phyloP scores from a whole-genome alignment of 2,888 invertebrate species.

The Cryptus armator region DNA sequence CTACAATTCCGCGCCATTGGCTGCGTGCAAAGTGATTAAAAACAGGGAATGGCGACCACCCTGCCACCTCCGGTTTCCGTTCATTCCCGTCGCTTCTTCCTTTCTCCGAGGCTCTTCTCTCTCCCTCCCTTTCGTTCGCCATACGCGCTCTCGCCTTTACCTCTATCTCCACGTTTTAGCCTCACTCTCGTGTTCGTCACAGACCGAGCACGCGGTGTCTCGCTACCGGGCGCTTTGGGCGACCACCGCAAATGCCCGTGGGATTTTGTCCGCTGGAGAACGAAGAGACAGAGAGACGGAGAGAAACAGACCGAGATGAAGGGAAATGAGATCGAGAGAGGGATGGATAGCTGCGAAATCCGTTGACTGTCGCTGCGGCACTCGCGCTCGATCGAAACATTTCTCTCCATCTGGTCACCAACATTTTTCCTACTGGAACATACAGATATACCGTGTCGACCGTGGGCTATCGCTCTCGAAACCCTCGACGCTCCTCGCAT shows the following conservation, averaged over 20 bases:
- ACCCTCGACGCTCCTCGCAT: constrained; percentile 39
- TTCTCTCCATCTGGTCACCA: constrained; percentile 5
- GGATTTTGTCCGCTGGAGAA: constrained; percentile 73
- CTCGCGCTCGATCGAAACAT: constrained; percentile 50
- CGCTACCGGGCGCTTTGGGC: constrained; percentile 62
- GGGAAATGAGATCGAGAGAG: neutral
- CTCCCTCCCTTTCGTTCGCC: constrained; percentile 8
- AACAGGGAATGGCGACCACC: constrained; percentile 75
- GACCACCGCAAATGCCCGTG: constrained; percentile 78
- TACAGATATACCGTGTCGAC: neutral
- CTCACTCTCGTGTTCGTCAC: constrained; percentile 48
- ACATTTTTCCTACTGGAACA: constrained; percentile 11
- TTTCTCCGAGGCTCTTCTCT: constrained; percentile 32
- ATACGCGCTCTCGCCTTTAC: constrained; percentile 42
- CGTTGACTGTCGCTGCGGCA: constrained; percentile 35
- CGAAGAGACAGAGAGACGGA: constrained; percentile 8
- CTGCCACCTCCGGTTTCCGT: constrained; percentile 67
- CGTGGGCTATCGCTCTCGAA: constrained; percentile 20
- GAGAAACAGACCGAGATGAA: constrained; percentile 2
- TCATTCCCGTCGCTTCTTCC: constrained; percentile 46
- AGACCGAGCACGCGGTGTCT: constrained; percentile 55
- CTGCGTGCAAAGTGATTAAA: constrained; percentile 81
- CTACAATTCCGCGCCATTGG: constrained; percentile 76
- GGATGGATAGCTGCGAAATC: constrained; percentile 25
- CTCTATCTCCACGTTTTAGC: constrained; percentile 61